Evolutionary conservation across 2,797 vertebrate genomes (phyloP).

Genomic region (Borostomias antarcticus): DNA sequence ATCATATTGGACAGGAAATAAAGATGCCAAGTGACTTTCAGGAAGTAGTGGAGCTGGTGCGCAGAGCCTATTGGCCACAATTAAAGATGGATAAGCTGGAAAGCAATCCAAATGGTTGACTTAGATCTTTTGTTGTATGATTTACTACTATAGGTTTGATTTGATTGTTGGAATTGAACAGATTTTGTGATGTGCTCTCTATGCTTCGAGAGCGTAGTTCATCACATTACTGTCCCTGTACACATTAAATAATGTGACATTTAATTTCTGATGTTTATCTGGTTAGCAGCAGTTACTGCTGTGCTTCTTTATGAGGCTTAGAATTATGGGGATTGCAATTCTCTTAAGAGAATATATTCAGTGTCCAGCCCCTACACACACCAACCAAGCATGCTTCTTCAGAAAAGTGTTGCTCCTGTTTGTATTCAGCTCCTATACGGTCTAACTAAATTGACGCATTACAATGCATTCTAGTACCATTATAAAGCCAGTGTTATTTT

Average conservation of each 20-base stretch:
- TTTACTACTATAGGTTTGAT: not conserved
- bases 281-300: not conserved
- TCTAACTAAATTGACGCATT: slow-evolving; percentile 13
- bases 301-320: not conserved
- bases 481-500: slow-evolving; percentile 28
- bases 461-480: slow-evolving; percentile 18
- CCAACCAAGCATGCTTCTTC: slow-evolving; percentile 17
- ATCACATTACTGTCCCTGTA: not conserved
- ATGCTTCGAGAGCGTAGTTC: not conserved
- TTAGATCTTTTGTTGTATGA: not conserved
- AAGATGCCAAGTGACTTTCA: not conserved
- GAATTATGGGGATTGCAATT: too few species aligned
- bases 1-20: too few species aligned
- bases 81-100: slow-evolving; percentile 8
- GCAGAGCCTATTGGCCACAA: too few species aligned
- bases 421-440: slow-evolving; percentile 15
- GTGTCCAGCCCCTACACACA: not conserved
- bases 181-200: slow-evolving; percentile 11
- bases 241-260: not conserved
- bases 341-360: slow-evolving; percentile 13
- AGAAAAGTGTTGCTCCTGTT: slow-evolving; percentile 22
- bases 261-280: not conserved
- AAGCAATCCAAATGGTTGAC: not conserved
- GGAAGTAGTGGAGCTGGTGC: too few species aligned
- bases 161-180: slow-evolving; percentile 19